These are phyloP conservation scores for Penelope pileata DNA, from an alignment of 2,113 vertebrate species.

Conservation along the genomic window DNA sequence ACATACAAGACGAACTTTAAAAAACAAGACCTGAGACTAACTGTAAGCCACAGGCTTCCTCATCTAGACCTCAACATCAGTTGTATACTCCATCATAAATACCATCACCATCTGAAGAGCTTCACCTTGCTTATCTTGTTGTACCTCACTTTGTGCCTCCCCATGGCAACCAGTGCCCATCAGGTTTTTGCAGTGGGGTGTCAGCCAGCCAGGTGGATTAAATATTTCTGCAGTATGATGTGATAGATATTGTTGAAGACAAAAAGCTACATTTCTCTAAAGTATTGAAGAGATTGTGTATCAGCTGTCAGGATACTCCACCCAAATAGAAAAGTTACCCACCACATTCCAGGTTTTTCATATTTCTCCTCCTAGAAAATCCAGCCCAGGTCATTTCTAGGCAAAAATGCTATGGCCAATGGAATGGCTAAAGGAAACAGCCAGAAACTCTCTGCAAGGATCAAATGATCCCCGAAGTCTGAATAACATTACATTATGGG, in stretches of 20 bases:
- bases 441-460: background rate
- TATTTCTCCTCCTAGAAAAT: background rate
- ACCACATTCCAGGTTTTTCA: background rate
- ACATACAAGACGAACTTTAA: background rate
- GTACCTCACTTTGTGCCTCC: background rate
- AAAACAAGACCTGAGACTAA: background rate
- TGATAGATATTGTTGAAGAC: background rate
- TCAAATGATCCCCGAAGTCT: background rate
- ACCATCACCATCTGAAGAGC: background rate
- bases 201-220: background rate
- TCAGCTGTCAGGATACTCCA: background rate
- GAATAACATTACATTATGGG: background rate
- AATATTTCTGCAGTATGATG: accelerated
- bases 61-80: background rate
- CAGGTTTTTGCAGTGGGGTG: background rate
- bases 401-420: background rate
- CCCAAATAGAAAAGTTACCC: background rate
- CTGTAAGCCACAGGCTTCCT: background rate
- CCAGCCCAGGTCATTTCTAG: background rate
- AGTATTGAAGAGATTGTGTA: background rate
- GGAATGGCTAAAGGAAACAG: background rate
- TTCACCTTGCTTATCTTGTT: background rate
- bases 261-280: background rate
- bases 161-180: background rate
- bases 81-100: accelerated